phyloP scores from a whole-genome alignment of 2,113 vertebrate species.

The Acrocephalus arundinaceus region DNA sequence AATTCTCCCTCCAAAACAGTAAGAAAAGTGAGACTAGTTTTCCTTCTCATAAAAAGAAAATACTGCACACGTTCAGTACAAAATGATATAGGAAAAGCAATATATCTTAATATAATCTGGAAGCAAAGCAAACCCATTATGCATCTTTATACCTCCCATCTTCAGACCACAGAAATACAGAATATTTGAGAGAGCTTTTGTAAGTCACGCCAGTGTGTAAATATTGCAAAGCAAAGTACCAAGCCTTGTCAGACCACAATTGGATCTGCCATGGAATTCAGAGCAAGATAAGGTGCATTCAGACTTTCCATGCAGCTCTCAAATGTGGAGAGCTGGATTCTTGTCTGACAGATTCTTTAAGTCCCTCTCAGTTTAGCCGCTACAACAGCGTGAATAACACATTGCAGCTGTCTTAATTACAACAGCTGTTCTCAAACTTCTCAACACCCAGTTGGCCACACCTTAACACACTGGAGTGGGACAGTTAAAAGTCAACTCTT shows the following conservation, averaged over 20 bases:
- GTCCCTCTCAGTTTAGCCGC: not conserved
- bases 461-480: not conserved
- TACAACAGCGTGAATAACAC: not conserved
- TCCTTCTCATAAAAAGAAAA: not conserved
- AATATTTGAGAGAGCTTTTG: not conserved
- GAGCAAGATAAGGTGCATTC: not conserved
- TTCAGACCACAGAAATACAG: not conserved
- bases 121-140: not conserved
- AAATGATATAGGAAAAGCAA: not conserved
- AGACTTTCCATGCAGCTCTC: not conserved
- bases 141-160: not conserved
- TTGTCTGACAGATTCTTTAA: not conserved
- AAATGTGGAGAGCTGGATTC: not conserved
- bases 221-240: not conserved
- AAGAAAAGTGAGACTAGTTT: not conserved
- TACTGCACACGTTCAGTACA: not conserved
- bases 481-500: not conserved
- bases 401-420: not conserved
- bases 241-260: not conserved
- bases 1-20: not conserved
- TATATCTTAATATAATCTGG: not conserved
- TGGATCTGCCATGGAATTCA: not conserved
- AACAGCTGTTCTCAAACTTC: not conserved
- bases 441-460: not conserved
- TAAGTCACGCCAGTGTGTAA: not conserved